Evolutionary conservation across 1,140 invertebrate genomes (phyloP).

Genomic region (Eriosoma lanigerum): DNA sequence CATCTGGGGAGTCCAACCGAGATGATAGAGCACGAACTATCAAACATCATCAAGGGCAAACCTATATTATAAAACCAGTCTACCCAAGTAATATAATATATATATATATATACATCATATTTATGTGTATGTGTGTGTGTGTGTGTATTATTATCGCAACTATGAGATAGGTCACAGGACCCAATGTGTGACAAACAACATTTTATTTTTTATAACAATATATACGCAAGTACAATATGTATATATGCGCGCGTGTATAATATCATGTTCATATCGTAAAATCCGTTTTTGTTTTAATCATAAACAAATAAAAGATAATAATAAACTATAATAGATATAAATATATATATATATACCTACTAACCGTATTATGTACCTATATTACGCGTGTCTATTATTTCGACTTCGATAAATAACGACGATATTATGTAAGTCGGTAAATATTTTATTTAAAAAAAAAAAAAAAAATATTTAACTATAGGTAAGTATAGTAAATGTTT

Average conservation of each 20-base stretch:
- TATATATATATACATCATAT: background rate
- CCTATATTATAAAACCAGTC: conserved; percentile 49
- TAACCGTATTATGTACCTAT: too few relatives aligned
- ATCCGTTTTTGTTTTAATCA: conserved; percentile 16
- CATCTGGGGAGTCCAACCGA: conserved; percentile 50
- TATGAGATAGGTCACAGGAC: conserved; percentile 41
- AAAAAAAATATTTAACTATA: background rate
- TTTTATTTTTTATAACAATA: conserved; percentile 19
- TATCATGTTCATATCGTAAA: conserved; percentile 23
- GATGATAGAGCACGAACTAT: conserved; percentile 52
- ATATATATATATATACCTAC: too few relatives aligned
- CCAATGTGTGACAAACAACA: conserved; percentile 34
- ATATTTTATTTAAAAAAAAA: background rate
- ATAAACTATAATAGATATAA: conserved; percentile 10
- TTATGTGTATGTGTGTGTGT: background rate
- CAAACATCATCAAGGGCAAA: conserved; percentile 52
- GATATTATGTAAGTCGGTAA: too few relatives aligned
- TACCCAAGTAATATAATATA: background rate
- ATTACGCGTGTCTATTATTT: background rate
- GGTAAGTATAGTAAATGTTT: background rate
- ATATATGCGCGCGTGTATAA: too few relatives aligned
- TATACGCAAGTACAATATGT: conserved; percentile 10
- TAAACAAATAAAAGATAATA: conserved; percentile 17
- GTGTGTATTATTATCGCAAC: conserved; percentile 26
- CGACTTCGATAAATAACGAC: conserved; percentile 7